Conservation (phyloP, 2,113 vertebrate genomes). For the Otocyon megalotis region DNA sequence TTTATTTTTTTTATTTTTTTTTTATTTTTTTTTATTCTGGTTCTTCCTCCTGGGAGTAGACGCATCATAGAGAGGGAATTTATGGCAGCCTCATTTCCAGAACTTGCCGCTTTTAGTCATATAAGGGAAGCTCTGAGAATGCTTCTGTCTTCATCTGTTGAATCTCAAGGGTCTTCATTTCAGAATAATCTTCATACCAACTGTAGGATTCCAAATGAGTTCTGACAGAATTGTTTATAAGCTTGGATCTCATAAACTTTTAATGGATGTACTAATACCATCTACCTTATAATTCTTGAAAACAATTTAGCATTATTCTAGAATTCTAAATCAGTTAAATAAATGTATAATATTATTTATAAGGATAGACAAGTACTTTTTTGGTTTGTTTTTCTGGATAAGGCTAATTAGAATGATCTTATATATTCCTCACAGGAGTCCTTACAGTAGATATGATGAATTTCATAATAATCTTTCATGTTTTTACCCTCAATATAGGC, state of each 20-base stretch:
- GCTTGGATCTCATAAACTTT: background rate
- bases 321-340: background rate
- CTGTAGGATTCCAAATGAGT: background rate
- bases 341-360: background rate
- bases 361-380: background rate
- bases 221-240: background rate
- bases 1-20: no score
- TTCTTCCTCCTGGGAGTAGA: background rate
- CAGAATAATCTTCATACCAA: background rate
- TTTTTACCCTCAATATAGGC: background rate
- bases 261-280: background rate
- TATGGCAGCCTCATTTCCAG: background rate
- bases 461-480: background rate
- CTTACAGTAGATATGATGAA: background rate
- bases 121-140: background rate
- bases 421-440: background rate
- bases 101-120: background rate
- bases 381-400: background rate
- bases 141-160: background rate
- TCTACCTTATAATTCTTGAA: background rate
- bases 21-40: background rate
- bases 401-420: background rate
- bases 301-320: background rate
- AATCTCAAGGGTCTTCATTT: background rate
- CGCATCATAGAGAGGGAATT: background rate